These are phyloP conservation scores for Bujurquina vittata DNA, from an alignment of 2,113 vertebrate genomes.

Conservation along the genomic window DNA sequence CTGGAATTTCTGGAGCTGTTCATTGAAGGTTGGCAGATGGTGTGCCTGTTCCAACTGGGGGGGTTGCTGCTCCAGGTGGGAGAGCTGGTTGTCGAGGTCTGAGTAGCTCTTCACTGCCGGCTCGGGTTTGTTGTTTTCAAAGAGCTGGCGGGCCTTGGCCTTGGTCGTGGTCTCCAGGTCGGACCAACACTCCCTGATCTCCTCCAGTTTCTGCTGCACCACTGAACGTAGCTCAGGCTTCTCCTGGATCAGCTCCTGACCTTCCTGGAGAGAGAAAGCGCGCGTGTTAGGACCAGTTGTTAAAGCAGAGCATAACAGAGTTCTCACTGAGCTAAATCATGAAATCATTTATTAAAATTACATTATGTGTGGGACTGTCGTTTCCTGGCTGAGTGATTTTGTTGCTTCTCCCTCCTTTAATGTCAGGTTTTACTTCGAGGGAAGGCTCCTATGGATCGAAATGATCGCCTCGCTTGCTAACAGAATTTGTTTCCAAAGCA, in stretches of 20 bases:
- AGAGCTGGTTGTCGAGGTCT: conserved; percentile 83
- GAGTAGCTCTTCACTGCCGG: conserved; percentile 87
- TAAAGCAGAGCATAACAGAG: background rate
- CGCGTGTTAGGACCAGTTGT: background rate
- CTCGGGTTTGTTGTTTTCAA: conserved; percentile 90
- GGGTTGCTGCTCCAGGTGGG: conserved; percentile 85
- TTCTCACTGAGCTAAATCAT: background rate
- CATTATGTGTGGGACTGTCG: conserved; percentile 17
- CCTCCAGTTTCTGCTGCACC: conserved; percentile 86
- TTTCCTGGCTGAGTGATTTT: conserved; percentile 48
- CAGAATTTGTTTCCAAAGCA: background rate
- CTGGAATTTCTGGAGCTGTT: conserved; percentile 92
- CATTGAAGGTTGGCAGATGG: conserved; percentile 89
- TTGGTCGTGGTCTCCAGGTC: conserved; percentile 90
- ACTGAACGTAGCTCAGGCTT: conserved; percentile 87
- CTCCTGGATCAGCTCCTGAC: conserved; percentile 86
- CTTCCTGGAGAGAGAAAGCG: conserved; percentile 79
- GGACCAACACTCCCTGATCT: conserved; percentile 87
- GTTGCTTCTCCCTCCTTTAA: conserved; percentile 40
- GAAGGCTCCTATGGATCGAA: conserved; percentile 7
- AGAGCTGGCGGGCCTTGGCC: conserved; percentile 90
- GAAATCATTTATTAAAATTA: background rate
- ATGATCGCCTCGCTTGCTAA: conserved; percentile 23
- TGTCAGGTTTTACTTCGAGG: conserved; percentile 63
- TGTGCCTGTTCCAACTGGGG: conserved; percentile 86